Percentiles rank a stretch among this genome's conserved stretches.
Evolutionary conservation across 2,113 vertebrate species (phyloP).

Genomic region (Tympanuchus pallidicinctus): DNA sequence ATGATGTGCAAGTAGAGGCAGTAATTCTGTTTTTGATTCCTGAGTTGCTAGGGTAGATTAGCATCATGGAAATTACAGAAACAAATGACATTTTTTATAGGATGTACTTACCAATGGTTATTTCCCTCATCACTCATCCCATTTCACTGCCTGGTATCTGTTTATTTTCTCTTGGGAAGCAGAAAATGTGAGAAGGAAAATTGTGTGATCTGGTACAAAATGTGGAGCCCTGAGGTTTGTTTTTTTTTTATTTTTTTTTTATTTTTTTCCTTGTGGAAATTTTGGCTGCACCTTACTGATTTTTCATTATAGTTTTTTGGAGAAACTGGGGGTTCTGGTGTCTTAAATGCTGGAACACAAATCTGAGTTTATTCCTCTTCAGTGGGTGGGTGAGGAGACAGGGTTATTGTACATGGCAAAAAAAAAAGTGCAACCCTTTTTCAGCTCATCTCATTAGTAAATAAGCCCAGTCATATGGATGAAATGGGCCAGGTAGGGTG

Average conservation of each 20-base stretch:
- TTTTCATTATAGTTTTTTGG: neutral
- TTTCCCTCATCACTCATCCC: conserved; percentile 18
- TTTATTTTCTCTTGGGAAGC: conserved; percentile 25
- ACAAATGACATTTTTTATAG: conserved; percentile 19
- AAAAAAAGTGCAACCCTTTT: neutral
- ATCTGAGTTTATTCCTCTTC: neutral
- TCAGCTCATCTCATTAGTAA: neutral
- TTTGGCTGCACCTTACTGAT: neutral
- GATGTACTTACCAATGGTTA: neutral
- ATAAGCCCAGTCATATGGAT: neutral
- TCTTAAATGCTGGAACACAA: neutral
- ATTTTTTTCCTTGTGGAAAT: neutral
- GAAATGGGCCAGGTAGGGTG: neutral
- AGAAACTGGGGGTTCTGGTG: neutral
- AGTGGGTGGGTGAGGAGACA: neutral
- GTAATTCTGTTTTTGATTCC: neutral
- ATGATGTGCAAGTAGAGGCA: neutral
- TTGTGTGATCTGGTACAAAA: neutral
- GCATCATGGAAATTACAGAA: conserved; percentile 25
- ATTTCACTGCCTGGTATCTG: neutral
- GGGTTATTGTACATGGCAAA: neutral
- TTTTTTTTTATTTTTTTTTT: neutral
- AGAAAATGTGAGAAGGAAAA: neutral
- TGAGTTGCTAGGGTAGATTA: neutral
- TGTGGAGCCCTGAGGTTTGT: neutral